Evolutionary conservation across 2,888 invertebrate species (phyloP), one percentile per base, ranked within the genome.

Genomic region (Rhagium mordax): DNA sequence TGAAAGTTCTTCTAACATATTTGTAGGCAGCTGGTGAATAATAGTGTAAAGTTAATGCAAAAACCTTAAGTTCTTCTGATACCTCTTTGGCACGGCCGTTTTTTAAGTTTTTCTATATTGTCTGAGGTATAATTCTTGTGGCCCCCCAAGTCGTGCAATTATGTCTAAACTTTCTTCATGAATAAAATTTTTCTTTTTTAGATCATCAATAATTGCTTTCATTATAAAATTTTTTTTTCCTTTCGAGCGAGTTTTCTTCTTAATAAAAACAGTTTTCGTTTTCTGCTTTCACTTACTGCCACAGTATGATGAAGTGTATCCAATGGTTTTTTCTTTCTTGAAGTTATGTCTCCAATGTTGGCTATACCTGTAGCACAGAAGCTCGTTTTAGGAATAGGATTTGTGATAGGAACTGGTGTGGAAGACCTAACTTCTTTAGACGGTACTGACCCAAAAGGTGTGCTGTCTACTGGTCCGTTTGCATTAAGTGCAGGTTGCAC

Each of bases 1-100:
- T 57, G 65, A 73, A 73, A 13, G 61, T 61, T 62, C 21, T 61
- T 29, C 33, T 61, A n/a, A 72, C 72, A 68, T 61, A 62, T 0
- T 72, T 41, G 10, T 68, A 68, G n/a, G 72, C 68, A 27, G 60
- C 60, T 7, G 68, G 68, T 0, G 72, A 72, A 16, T 72, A 72
- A 70, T 33, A 73, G 59, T 73, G 60, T 0, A 70, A 51, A 0
- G 70, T 73, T 41, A 73, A 41, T 0, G 70, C 64, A 65, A 73
- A 73, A 29, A 10, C 65, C 20, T 41, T 70, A 7, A 73, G 18
- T 49, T 72, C 72, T 51, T 62, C 57, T 41, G 72, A 68, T 72
- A 72, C 6, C 3, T 20, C 15, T 1, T n/a, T 55, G 24, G 27
- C 7, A 55, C 24, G 18, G 55, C 5, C n/a, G 24, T 20, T 20